Conservation (phyloP, 2,888 invertebrate genomes). For the Eilema sororculum region DNA sequence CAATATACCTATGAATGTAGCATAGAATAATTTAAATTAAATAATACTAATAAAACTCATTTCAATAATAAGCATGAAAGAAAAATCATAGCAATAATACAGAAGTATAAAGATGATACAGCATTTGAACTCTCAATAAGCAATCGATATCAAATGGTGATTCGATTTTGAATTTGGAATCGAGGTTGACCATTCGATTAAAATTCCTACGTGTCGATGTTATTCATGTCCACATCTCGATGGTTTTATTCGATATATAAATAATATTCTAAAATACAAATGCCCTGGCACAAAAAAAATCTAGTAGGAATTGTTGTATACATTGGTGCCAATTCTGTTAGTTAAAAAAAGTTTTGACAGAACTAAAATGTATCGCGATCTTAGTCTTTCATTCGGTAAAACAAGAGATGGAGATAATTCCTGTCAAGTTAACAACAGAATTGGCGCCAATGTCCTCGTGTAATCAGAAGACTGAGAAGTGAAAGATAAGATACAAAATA, state of each 20-base stretch:
- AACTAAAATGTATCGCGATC: background rate
- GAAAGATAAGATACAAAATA: conserved; percentile 7
- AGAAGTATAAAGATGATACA: conserved; percentile 13
- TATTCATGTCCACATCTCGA: background rate
- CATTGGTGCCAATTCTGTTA: background rate
- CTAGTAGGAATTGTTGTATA: background rate
- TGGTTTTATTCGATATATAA: background rate
- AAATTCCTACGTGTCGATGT: background rate
- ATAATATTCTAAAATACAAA: background rate
- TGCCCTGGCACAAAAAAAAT: background rate
- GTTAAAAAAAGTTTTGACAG: background rate
- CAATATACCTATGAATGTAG: background rate
- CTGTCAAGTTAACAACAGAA: background rate
- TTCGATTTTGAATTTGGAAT: conserved; percentile 5
- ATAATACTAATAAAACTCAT: background rate
- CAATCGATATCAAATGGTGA: conserved; percentile 14
- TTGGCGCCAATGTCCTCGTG: conserved; percentile 6
- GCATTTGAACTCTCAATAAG: background rate
- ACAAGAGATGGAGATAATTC: background rate
- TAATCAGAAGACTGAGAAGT: conserved; percentile 22
- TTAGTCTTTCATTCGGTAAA: background rate
- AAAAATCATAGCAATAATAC: conserved; percentile 44
- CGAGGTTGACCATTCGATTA: background rate
- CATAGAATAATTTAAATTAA: conserved; percentile 6
- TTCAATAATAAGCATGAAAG: conserved; percentile 34